phyloP scores from a whole-genome alignment of 2,888 invertebrate genomes.

The Cerastis rubricosa region DNA sequence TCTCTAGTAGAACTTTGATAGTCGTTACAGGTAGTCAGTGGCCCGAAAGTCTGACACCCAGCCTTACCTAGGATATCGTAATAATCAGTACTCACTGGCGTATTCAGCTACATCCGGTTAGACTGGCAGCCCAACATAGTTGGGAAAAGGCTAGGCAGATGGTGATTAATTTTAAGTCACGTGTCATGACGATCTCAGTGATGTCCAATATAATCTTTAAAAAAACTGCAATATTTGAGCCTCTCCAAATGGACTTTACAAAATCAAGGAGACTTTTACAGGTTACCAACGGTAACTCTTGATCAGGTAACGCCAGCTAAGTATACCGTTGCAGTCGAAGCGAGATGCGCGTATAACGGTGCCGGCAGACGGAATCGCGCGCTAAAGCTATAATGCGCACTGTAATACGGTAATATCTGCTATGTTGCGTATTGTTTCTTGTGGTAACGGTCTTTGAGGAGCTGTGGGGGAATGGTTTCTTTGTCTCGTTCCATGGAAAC shows the following conservation, averaged over 20 bases:
- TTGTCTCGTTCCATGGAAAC: constrained; percentile 21
- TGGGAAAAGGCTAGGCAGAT: too few species aligned
- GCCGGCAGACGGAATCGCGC: constrained; percentile 67
- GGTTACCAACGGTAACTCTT: constrained; percentile 12
- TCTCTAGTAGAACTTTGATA: too few species aligned
- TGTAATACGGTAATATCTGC: constrained; percentile 51
- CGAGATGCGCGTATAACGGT: constrained; percentile 71
- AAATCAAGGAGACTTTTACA: constrained; percentile 9
- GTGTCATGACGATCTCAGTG: too few species aligned
- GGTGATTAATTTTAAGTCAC: too few species aligned
- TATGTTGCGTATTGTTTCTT: constrained; percentile 57
- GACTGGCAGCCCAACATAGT: too few species aligned
- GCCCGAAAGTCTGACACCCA: too few species aligned
- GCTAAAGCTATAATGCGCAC: constrained; percentile 50
- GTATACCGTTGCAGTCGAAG: constrained; percentile 52
- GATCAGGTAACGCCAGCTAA: constrained; percentile 53
- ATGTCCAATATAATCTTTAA: too few species aligned
- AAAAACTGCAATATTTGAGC: too few species aligned
- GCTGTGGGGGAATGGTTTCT: constrained; percentile 23
- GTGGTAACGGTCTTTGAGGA: constrained; percentile 30
- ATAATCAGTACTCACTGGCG: too few species aligned
- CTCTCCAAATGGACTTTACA: background rate
- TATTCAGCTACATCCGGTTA: too few species aligned
- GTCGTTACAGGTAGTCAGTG: too few species aligned
- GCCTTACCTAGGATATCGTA: too few species aligned